Base-by-base conservation (phyloP, 2,888 invertebrate genomes). In the Pseudoips prasinana region DNA sequence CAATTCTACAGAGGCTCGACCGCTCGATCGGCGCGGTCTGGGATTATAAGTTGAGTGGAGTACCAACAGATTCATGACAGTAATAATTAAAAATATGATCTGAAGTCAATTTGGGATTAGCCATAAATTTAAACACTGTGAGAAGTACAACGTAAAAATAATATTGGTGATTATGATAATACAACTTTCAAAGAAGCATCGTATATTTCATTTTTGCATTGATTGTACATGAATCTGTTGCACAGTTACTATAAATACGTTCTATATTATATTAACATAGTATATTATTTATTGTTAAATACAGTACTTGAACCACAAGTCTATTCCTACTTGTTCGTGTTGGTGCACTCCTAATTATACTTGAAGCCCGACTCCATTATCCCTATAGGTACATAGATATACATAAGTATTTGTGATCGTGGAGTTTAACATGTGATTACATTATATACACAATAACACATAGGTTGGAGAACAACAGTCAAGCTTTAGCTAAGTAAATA, bases 361-460 rank as follows among this genome's bases (percentile, higher is more conserved):
- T 71, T 75, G 74, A 82, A 85, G 84, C 81, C 79, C 64, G 65
- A 65, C 64, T 60, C 62, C 58, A 41, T 72, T 66, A 74, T 59
- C 69, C 61, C 68, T 77, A 67, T 71, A 58, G 50, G 55, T 70
- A 74, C 54, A 54, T 78, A 76, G 67, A 69, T 70, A 73, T 68
- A 75, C 57, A 69, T 68, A 52, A 34, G 39, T 51, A 58, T 50
- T 41, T 59, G 83, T 83, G 82, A 76, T 69, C 45, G 74, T 82
- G 77, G 81, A 76, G 64, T 82, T 82, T 85, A 87, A 86, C 87
- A 86, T 80, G 83, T 86, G 86, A 79, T 84, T 83, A 86, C 70
- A 84, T 80, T 84, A 84, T 85, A 80, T 87, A 87, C 84, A 87
- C 73, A 75, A 66, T 82, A 81, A 82, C 77, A 83, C 70, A 76